Evolutionary conservation across 1,140 invertebrate genomes (phyloP).

Genomic region (Diabrotica virgifera): DNA sequence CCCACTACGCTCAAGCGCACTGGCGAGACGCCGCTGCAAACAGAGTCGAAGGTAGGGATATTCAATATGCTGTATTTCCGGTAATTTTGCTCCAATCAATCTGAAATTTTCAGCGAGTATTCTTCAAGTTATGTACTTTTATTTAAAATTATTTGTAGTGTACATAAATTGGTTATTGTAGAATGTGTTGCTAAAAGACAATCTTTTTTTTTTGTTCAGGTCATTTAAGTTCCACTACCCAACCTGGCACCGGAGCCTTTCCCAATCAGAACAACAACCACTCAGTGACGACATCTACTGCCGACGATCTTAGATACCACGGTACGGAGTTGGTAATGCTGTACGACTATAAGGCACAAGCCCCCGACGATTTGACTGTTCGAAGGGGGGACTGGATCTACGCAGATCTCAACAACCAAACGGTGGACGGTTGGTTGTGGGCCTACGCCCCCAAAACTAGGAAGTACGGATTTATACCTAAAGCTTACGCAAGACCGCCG

Average conservation of each 20-base stretch:
- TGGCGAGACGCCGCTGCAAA: too few relatives aligned
- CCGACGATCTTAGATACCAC: conserved; percentile 66
- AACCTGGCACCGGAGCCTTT: conserved; percentile 45
- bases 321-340: conserved; percentile 90
- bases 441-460: conserved; percentile 88
- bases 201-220: conserved; percentile 38
- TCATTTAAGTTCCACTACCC: conserved; percentile 47
- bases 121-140: too few relatives aligned
- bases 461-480: conserved; percentile 93
- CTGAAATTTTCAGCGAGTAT: too few relatives aligned
- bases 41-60: too few relatives aligned
- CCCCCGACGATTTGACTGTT: conserved; percentile 86
- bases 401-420: conserved; percentile 88
- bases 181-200: too few relatives aligned
- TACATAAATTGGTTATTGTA: too few relatives aligned
- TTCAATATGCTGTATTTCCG: too few relatives aligned
- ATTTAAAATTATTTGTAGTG: too few relatives aligned
- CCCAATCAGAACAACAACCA: conserved; percentile 35
- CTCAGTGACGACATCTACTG: conserved; percentile 39
- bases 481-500: conserved; percentile 88
- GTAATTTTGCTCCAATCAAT: too few relatives aligned
- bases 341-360: conserved; percentile 93
- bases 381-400: conserved; percentile 91
- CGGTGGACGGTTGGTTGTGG: conserved; percentile 93
- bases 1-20: too few relatives aligned